Conservation (phyloP, 2,888 invertebrate species). For the Dolichomitus sp. region DNA sequence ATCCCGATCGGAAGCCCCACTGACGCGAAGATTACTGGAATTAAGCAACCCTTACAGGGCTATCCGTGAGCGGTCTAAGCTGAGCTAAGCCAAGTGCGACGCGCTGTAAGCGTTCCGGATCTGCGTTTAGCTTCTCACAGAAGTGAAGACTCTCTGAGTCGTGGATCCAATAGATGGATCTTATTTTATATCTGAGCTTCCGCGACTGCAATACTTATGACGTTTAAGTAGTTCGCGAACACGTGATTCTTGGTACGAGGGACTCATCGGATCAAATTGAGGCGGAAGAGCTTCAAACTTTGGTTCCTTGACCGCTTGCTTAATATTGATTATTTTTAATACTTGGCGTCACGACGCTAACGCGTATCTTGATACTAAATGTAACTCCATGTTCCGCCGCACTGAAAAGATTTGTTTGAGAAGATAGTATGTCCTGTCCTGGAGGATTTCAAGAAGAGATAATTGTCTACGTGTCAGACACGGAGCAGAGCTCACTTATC, state of each 20-base stretch:
- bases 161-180: not conserved
- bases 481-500: conserved; percentile 34
- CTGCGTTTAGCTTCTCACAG: conserved; percentile 36
- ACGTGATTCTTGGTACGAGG: conserved; percentile 21
- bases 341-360: not conserved
- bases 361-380: not conserved
- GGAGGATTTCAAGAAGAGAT: conserved; percentile 56
- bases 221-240: conserved; percentile 24
- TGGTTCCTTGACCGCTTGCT: not conserved
- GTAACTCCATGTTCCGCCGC: not conserved
- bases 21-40: conserved; percentile 85
- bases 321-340: not conserved
- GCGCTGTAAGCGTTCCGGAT: conserved; percentile 30
- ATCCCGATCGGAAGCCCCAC: conserved; percentile 80
- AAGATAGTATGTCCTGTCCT: conserved; percentile 40
- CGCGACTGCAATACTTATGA: conserved; percentile 11
- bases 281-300: not conserved
- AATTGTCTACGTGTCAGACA: conserved; percentile 60
- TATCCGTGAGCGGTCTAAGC: conserved; percentile 54
- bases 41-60: conserved; percentile 76
- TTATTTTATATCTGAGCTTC: conserved; percentile 21
- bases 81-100: conserved; percentile 54
- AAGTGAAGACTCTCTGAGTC: not conserved
- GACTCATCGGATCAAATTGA: conserved; percentile 4
- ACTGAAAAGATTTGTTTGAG: conserved; percentile 34